Percentiles rank a stretch among this genome's conserved stretches.
phyloP scores from a whole-genome alignment of 2,888 invertebrate genomes.

The Andricus quercusramuli region DNA sequence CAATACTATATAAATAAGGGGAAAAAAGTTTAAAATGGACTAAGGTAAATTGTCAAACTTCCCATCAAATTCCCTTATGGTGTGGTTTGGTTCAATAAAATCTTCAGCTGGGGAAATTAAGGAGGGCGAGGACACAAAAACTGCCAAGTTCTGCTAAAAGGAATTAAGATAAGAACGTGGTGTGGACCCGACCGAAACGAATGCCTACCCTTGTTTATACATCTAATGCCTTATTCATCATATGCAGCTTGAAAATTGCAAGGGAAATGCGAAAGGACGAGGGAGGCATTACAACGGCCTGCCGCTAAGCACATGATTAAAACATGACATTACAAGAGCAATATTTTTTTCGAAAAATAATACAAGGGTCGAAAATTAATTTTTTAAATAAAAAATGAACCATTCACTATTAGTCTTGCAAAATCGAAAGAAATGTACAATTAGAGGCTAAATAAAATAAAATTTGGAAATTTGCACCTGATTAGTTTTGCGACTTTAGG shows the following conservation, averaged over 20 bases:
- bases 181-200: neutral
- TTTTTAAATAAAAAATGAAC: too few relatives aligned
- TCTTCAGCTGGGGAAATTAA: neutral
- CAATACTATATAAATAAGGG: too few relatives aligned
- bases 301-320: neutral
- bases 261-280: constrained; percentile 1
- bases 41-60: neutral
- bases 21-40: neutral
- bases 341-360: neutral
- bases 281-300: neutral
- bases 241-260: neutral
- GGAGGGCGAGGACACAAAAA: neutral
- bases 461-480: too few relatives aligned
- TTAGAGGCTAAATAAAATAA: too few relatives aligned
- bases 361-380: too few relatives aligned
- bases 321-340: constrained; percentile 6
- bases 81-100: neutral
- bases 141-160: neutral
- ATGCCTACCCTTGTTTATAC: constrained; percentile 18
- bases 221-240: constrained; percentile 27
- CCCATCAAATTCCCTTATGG: neutral
- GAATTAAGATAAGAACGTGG: neutral
- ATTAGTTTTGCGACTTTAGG: too few relatives aligned
- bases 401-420: too few relatives aligned
- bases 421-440: too few relatives aligned